Base-by-base conservation (phyloP, 2,113 vertebrate genomes). In the Dipodomys spectabilis region DNA sequence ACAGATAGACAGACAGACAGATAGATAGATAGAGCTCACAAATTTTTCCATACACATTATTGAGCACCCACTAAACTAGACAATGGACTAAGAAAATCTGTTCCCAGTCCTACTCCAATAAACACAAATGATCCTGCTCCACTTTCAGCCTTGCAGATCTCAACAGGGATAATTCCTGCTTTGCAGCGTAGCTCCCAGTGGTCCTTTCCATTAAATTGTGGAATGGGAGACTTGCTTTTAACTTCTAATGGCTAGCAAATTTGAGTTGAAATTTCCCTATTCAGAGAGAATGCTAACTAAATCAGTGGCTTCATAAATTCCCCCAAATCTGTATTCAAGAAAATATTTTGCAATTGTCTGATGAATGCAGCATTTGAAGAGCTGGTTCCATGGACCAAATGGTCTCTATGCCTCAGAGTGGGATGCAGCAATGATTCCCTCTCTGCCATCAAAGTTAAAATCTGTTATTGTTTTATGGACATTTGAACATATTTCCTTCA, bases 401-500 rank as follows among this genome's bases (percentile, higher is more conserved):
- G 30, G 13, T 20, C 13, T 83, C 35, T 32, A 2, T 28, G 18
- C 75, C 44, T 49, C 73, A 64, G 53, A 35, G 64, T 35, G 53
- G 71, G 16, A 72, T 7, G 11, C 23, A 69, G 28, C 74, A 82
- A 19, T 15, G 3, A 32, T 57, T 82, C 39, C 35, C 53, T 82
- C 68, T 60, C 86, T 84, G 69, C 35, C 53, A 64, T 39, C 78
- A 6, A 89, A 62, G 23, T 3, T 71, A 60, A 92, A 69, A 67
- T 68, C 87, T 20, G 86, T 27, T 71, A 12, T 32, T 57, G 68
- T n/a, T 94, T 65, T 71, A 72, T 16, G 49, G 82, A 62, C 28
- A 22, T 82, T 84, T 72, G 23, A 85, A 96, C 60, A 75, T 62
- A 67, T 53, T 30, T 22, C 44, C 57, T 49, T 82, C 85, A 75